A percentile compares a stretch with the other conserved stretches of the same genome.
phyloP scores from a whole-genome alignment of 2,888 invertebrate species.

The Mesorhabditis spiculigera region DNA sequence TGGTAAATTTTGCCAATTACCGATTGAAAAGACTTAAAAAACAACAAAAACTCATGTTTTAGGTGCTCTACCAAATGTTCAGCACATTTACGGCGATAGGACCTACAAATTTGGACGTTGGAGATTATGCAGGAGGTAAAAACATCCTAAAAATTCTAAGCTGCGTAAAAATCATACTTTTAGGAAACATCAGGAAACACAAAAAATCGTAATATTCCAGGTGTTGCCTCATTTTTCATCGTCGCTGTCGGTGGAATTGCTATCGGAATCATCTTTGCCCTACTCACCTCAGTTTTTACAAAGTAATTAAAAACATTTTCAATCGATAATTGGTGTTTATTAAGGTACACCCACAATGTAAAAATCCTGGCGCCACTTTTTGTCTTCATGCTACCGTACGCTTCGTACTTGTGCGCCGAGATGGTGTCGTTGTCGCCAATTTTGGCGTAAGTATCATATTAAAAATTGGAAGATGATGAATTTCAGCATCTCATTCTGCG shows the following conservation, averaged over 20 bases:
- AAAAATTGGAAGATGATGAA: neutral
- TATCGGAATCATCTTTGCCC: constrained; percentile 52
- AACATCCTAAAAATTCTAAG: neutral
- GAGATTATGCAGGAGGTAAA: neutral
- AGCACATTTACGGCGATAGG: constrained; percentile 42
- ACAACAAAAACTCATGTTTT: neutral
- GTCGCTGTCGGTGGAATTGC: constrained; percentile 52
- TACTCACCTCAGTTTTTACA: constrained; percentile 46
- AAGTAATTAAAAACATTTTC: constrained; percentile 33
- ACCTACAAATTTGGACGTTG: neutral
- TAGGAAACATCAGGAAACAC: neutral
- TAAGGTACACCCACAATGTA: constrained; percentile 84
- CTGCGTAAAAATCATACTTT: neutral
- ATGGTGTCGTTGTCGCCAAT: constrained; percentile 98
- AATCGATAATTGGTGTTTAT: neutral
- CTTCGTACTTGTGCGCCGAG: constrained; percentile 93
- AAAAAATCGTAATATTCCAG: constrained; percentile 7
- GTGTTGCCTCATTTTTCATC: constrained; percentile 48
- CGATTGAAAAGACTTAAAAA: neutral
- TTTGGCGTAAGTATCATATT: constrained; percentile 79
- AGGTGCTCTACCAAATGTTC: constrained; percentile 34
- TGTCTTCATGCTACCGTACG: constrained; percentile 94
- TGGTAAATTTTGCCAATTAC: constrained; percentile 61
- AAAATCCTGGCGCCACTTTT: constrained; percentile 95
- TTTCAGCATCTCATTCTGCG: constrained; percentile 89